Base-by-base conservation (phyloP, 2,113 vertebrate genomes). In the Podarcis raffonei region DNA sequence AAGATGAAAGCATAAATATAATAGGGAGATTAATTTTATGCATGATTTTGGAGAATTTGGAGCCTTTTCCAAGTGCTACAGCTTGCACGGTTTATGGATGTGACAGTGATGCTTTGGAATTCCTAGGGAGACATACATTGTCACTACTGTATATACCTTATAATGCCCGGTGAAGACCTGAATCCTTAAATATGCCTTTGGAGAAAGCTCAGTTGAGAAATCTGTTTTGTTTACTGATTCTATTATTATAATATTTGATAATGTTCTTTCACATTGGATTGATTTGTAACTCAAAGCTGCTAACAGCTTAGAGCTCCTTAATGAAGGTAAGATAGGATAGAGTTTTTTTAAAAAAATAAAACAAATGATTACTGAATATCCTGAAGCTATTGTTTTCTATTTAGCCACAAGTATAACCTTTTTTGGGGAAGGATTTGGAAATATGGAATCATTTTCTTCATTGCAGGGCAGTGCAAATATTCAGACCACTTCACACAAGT, bases 401-500 rank as follows among this genome's bases (percentile, higher is more conserved):
- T 57, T 57, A 53, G 25, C 4, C 18, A 65, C 2, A 65, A 23
- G 25, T 7, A 20, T 0, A 30, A 4, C 15, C 30, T 23, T 39
- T 32, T 25, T 0, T 0, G 1, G 20, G 59, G 3, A 0, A n/a
- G 1, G 12, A 78, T 57, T 1, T 1, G 0, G 4, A 0, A 2
- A 53, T n/a, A 48, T 2, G 5, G 23, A 35, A 81, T 77, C 4
- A 0, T 3, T 35, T 7, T 89, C 1, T 87, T 23, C 1, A 25
- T 62, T 87, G 0, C 39, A 99, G 98, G 7, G 85, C 97, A 3
- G 87, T 98, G 83, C 98, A 99, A 6, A 77, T 95, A 0, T 95
- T 97, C 62, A 98, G 97, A 91, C 94, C 94, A 12, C 95, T 99
- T 88, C 98, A 99, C 89, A 97, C 97, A 6, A 96, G 97, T 1